Evolutionary conservation across 2,888 invertebrate species (phyloP).

Genomic region (Branchipolynoe longqiensis): DNA sequence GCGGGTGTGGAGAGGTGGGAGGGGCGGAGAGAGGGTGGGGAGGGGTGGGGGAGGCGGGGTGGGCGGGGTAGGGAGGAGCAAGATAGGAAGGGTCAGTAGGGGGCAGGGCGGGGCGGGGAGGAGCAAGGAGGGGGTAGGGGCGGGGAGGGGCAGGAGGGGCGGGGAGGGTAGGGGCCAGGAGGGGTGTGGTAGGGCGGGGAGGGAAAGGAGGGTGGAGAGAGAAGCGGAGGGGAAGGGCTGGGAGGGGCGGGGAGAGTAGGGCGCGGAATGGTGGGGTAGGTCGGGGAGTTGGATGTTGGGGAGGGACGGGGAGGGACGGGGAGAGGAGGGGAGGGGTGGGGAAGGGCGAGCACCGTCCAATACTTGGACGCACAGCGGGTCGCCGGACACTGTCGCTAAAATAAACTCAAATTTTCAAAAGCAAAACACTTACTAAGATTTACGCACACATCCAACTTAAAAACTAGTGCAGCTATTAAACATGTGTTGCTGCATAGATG

Average conservation of each 20-base stretch:
- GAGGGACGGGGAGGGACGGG: neutral
- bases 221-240: neutral
- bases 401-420: too few species aligned
- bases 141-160: neutral
- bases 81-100: neutral
- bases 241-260: neutral
- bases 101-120: neutral
- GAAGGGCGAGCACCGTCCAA: too few species aligned
- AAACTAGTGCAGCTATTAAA: too few species aligned
- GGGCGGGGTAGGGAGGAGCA: neutral
- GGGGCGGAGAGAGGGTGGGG: neutral
- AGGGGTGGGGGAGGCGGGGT: neutral
- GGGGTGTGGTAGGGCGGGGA: neutral
- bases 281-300: neutral
- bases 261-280: neutral
- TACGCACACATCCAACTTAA: too few species aligned
- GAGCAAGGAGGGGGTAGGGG: neutral
- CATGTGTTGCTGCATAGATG: too few species aligned
- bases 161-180: neutral
- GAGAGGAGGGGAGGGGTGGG: neutral
- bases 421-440: too few species aligned
- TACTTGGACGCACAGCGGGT: too few species aligned
- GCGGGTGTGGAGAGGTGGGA: neutral
- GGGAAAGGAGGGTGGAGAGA: neutral
- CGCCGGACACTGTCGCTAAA: too few species aligned